A percentile compares a stretch with the other conserved stretches of the same genome.
Evolutionary conservation across 2,113 vertebrate species (phyloP).

Genomic region (Pterocles burchelli): DNA sequence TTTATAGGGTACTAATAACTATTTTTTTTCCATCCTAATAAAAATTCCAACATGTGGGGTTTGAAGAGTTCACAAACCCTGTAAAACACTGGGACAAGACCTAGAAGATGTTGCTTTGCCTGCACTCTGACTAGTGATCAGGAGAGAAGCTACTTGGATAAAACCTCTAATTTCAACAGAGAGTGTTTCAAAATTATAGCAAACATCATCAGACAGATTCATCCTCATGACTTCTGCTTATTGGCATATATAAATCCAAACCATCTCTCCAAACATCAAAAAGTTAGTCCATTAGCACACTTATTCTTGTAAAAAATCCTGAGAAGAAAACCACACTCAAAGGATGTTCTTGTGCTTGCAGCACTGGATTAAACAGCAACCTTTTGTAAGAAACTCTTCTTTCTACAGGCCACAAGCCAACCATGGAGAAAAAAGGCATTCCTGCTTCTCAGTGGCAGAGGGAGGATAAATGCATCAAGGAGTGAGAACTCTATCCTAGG

Average conservation of each 20-base stretch:
- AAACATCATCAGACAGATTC: background rate
- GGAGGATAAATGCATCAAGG: background rate
- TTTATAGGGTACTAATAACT: background rate
- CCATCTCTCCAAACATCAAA: background rate
- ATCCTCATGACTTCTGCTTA: background rate
- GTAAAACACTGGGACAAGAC: background rate
- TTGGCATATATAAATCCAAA: background rate
- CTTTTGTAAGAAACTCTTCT: background rate
- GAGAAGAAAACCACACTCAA: background rate
- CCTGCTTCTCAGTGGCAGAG: background rate
- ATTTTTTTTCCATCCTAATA: background rate
- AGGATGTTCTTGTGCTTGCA: background rate
- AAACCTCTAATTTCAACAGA: background rate
- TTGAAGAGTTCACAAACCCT: background rate
- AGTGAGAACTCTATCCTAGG: background rate
- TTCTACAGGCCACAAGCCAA: background rate
- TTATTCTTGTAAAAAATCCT: background rate
- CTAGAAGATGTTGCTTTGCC: accelerated
- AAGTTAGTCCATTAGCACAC: background rate
- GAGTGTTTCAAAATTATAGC: background rate
- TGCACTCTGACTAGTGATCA: background rate
- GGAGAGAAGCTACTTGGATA: background rate
- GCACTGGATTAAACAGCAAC: background rate
- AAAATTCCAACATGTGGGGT: background rate
- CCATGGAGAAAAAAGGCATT: background rate